Evolutionary conservation across 2,797 vertebrate species (phyloP).

Genomic region (Toxotes lorentzi): DNA sequence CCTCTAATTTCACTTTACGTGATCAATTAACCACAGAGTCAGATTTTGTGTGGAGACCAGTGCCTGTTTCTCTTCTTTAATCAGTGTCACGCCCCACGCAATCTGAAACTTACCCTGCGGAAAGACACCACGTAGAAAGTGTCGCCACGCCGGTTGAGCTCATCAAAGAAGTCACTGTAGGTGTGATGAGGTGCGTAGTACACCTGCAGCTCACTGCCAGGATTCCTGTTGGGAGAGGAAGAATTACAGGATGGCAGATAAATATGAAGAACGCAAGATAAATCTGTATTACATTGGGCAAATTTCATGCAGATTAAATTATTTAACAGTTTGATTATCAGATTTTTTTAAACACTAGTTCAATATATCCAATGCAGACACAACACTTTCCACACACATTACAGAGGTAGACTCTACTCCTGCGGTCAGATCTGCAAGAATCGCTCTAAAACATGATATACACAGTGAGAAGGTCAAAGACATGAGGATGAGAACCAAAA

Average conservation of each 20-base stretch:
- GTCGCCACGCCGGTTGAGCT: conserved; percentile 92
- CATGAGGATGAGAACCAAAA: conserved; percentile 1
- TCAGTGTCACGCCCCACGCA: neutral
- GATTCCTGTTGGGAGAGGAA: conserved; percentile 78
- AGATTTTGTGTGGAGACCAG: conserved; percentile 7
- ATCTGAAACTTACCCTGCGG: conserved; percentile 89
- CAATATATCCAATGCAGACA: neutral
- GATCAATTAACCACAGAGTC: neutral
- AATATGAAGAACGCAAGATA: neutral
- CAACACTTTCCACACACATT: neutral
- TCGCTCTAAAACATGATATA: conserved; percentile 34
- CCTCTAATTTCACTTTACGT: neutral
- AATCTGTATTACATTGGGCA: neutral
- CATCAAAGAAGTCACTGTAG: conserved; percentile 94
- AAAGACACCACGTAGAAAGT: conserved; percentile 98
- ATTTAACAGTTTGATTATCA: neutral
- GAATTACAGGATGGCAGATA: neutral
- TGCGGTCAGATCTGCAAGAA: neutral
- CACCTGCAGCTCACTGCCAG: conserved; percentile 93
- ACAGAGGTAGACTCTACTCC: neutral
- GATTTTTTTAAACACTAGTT: neutral
- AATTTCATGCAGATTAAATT: neutral
- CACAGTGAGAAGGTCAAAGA: neutral
- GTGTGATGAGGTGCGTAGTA: conserved; percentile 92
- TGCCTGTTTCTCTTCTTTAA: neutral